Evolutionary conservation across 2,797 vertebrate species (phyloP).

Genomic region (Fringilla coelebs): DNA sequence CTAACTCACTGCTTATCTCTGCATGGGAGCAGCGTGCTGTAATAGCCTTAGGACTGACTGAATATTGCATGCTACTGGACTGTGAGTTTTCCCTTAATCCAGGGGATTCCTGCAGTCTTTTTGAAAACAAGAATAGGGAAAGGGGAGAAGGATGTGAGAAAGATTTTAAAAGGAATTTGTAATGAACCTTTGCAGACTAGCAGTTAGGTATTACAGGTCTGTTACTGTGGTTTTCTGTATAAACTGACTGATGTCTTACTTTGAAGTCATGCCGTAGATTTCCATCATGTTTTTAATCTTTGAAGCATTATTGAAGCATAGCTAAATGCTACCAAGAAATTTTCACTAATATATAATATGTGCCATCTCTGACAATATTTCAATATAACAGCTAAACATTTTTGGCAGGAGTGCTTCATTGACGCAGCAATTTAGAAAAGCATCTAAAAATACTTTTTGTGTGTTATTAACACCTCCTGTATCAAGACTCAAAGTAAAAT

Average conservation of each 20-base stretch:
- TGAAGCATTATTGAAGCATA: background rate
- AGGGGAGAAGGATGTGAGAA: background rate
- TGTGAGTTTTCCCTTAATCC: slow-evolving; percentile 17
- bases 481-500: background rate
- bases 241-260: background rate
- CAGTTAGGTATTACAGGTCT: background rate
- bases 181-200: slow-evolving; percentile 1
- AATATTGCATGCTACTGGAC: slow-evolving; percentile 3
- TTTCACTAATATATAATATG: background rate
- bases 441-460: background rate
- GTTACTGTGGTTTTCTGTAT: background rate
- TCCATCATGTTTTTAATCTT: background rate
- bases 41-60: slow-evolving; percentile 19
- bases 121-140: background rate
- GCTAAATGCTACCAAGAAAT: background rate
- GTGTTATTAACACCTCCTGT: background rate
- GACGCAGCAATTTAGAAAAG: background rate
- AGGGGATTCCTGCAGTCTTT: slow-evolving; percentile 29
- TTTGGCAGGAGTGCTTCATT: background rate
- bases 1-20: slow-evolving; percentile 48
- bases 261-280: background rate
- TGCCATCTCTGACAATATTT: background rate
- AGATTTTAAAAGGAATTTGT: slow-evolving; percentile 34
- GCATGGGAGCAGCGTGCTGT: background rate
- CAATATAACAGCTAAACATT: background rate